phyloP scores from a whole-genome alignment of 2,888 invertebrate genomes.

The Drosophila koepferae region DNA sequence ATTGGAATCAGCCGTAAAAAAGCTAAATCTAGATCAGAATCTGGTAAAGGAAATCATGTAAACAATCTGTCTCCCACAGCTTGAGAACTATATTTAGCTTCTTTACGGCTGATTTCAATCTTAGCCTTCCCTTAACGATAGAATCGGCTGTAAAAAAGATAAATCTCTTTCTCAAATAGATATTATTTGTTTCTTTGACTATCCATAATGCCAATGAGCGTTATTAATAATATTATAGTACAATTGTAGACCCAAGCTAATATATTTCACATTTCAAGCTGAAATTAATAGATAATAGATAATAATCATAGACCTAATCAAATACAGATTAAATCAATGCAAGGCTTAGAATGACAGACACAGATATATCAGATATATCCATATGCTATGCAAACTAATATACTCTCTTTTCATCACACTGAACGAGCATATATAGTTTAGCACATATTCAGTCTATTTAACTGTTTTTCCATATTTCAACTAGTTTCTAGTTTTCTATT shows the following conservation, averaged over 20 bases:
- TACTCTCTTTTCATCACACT: neutral
- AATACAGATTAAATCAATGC: neutral
- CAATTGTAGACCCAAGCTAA: too few relatives aligned
- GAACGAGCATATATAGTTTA: neutral
- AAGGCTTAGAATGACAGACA: neutral
- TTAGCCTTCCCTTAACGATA: neutral
- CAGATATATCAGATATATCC: neutral
- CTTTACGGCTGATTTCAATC: neutral
- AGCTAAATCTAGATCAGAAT: neutral
- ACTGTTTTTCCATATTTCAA: slow-evolving; percentile 5
- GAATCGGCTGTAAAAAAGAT: neutral
- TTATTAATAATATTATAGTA: too few relatives aligned
- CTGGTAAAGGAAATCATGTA: too few relatives aligned
- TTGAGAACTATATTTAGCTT: neutral
- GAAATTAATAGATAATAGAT: too few relatives aligned
- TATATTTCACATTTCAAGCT: too few relatives aligned
- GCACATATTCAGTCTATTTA: slow-evolving; percentile 5
- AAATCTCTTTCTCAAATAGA: too few relatives aligned
- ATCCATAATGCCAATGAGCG: too few relatives aligned
- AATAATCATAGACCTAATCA: neutral
- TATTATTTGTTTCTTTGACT: too few relatives aligned
- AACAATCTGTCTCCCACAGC: too few relatives aligned
- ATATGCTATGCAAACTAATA: neutral
- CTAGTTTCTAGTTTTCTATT: slow-evolving; percentile 15
- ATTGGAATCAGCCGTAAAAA: neutral